Conservation (phyloP, 2,888 invertebrate species). For the Arge pagana region DNA sequence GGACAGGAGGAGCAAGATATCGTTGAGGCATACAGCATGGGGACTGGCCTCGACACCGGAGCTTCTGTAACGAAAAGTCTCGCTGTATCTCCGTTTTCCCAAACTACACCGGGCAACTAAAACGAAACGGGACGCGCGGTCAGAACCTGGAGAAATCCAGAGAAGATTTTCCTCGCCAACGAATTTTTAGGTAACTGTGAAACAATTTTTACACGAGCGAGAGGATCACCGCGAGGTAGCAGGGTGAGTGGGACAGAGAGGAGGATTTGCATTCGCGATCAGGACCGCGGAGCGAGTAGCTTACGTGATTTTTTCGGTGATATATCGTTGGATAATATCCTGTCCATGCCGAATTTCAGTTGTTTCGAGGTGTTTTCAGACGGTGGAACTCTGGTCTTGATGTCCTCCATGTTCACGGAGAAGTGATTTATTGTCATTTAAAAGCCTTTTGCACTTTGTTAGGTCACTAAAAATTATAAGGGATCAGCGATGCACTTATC, state of each 20-base stretch:
- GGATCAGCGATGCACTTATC: not conserved
- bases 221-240: too few relatives aligned
- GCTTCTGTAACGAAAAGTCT: too few relatives aligned
- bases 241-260: too few relatives aligned
- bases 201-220: too few relatives aligned
- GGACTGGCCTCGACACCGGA: slow-evolving; percentile 31
- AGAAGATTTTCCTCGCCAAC: too few relatives aligned
- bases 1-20: slow-evolving; percentile 40
- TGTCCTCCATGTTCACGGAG: slow-evolving; percentile 30
- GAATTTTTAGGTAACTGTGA: too few relatives aligned
- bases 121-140: too few relatives aligned
- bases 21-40: slow-evolving; percentile 34
- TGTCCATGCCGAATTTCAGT: slow-evolving; percentile 72
- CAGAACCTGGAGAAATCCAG: too few relatives aligned
- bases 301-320: slow-evolving; percentile 38
- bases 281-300: not conserved
- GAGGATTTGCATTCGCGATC: too few relatives aligned
- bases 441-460: too few relatives aligned
- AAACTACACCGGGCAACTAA: too few relatives aligned
- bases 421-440: slow-evolving; percentile 17
- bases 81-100: too few relatives aligned
- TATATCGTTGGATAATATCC: slow-evolving; percentile 65
- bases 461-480: not conserved
- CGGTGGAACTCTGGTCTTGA: slow-evolving; percentile 28
- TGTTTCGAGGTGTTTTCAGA: slow-evolving; percentile 34